Evolutionary conservation across 2,797 vertebrate genomes (phyloP).

Genomic region (Enteromius treurensis): DNA sequence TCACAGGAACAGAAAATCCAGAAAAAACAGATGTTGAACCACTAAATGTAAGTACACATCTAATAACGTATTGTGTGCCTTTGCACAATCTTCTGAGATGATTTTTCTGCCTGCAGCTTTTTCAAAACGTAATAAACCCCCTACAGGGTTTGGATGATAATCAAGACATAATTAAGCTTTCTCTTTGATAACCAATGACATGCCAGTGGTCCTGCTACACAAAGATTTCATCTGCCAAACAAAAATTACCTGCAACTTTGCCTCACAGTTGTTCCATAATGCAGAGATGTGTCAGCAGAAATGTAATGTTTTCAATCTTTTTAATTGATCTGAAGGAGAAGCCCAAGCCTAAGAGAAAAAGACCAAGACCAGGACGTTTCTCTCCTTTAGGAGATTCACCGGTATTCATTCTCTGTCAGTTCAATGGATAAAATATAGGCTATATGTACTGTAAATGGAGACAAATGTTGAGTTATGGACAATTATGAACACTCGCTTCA

Average conservation of each 20-base stretch:
- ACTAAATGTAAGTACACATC: constrained; percentile 36
- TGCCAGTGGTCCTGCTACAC: background rate
- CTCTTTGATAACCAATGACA: background rate
- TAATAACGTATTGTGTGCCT: background rate
- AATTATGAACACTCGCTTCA: background rate
- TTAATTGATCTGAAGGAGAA: background rate
- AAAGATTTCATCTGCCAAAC: background rate
- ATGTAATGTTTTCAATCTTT: background rate
- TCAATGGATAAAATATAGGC: background rate
- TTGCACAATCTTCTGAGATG: background rate
- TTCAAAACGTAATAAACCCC: background rate
- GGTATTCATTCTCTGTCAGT: background rate
- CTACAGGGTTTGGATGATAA: background rate
- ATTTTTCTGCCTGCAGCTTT: constrained; percentile 12
- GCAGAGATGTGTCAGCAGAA: background rate
- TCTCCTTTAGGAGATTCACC: rapidly evolving
- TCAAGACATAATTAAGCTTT: constrained; percentile 1
- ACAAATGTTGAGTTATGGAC: background rate
- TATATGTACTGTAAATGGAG: background rate
- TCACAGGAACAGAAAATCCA: background rate
- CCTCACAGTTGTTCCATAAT: background rate
- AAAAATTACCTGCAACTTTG: background rate
- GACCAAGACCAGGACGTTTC: rapidly evolving
- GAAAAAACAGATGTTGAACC: background rate
- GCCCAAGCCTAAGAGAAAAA: rapidly evolving